Conservation (phyloP, 2,113 vertebrate species). For the Pomatorhinus ruficollis region DNA sequence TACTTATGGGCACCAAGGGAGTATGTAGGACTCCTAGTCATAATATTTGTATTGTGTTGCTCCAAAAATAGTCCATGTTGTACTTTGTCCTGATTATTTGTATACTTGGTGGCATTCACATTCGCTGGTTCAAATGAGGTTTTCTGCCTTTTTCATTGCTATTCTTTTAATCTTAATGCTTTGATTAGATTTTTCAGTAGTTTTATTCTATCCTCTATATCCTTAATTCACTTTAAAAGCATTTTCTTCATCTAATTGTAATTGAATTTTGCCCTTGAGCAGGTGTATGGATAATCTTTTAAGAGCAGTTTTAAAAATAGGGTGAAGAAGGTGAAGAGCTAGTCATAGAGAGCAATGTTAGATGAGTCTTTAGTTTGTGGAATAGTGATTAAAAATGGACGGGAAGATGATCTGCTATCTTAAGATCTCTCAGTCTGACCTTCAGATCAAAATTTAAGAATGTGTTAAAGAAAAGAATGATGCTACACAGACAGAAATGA, state of each 20-base stretch:
- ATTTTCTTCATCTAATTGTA: background rate
- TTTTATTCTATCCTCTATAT: background rate
- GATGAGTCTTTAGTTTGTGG: background rate
- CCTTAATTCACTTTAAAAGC: background rate
- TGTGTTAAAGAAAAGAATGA: rapidly evolving
- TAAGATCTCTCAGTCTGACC: background rate
- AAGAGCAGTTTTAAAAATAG: background rate
- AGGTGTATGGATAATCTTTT: background rate
- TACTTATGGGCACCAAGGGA: background rate
- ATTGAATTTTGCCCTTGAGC: background rate
- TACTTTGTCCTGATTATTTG: background rate
- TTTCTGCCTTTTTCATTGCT: background rate
- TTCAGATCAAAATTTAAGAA: background rate
- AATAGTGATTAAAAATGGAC: background rate
- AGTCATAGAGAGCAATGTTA: background rate
- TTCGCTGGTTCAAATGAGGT: background rate
- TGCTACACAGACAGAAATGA: background rate
- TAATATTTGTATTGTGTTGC: background rate
- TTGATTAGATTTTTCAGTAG: background rate
- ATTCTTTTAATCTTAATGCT: background rate
- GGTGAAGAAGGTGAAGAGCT: background rate
- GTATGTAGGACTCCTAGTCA: background rate
- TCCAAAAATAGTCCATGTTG: background rate
- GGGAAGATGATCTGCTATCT: background rate
- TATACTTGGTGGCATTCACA: background rate